A percentile compares a stretch with the other conserved stretches of the same genome.
These are phyloP conservation scores for Sarcophaga subvicina DNA, from an alignment of 2,888 invertebrate genomes.

Conservation along the genomic window DNA sequence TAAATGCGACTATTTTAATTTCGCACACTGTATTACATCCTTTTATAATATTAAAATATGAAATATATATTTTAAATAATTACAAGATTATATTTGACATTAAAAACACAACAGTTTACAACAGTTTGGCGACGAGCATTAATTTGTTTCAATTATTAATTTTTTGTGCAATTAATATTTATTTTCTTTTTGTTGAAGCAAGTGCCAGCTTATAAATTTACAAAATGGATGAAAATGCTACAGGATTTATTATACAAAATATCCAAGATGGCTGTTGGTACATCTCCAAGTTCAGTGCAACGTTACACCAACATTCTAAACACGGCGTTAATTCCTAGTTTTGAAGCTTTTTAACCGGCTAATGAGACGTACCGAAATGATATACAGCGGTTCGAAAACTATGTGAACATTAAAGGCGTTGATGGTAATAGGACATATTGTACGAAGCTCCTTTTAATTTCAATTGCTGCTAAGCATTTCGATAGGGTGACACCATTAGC, in stretches of 20 bases:
- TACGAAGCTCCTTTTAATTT: constrained; percentile 12
- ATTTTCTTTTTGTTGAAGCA: too few species aligned
- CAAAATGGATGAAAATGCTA: constrained; percentile 8
- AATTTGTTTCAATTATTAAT: background rate
- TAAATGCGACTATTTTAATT: too few species aligned
- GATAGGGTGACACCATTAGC: constrained; percentile 18
- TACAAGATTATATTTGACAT: too few species aligned
- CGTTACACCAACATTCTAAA: constrained; percentile 23
- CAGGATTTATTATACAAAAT: constrained; percentile 27
- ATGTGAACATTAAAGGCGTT: constrained; percentile 38
- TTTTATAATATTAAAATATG: too few species aligned
- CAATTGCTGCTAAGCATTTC: constrained; percentile 47
- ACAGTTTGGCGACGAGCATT: constrained; percentile 40
- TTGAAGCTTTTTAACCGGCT: constrained; percentile 42
- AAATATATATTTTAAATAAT: too few species aligned
- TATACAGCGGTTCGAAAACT: constrained; percentile 40
- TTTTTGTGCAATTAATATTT: too few species aligned
- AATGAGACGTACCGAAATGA: constrained; percentile 23
- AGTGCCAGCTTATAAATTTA: too few species aligned
- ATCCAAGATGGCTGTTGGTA: constrained; percentile 3
- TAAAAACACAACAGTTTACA: too few species aligned
- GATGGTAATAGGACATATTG: constrained; percentile 18
- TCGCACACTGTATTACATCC: too few species aligned
- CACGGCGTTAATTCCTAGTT: constrained; percentile 46
- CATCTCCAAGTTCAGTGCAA: constrained; percentile 9